These are phyloP conservation scores for Diplodus sargus DNA, from an alignment of 2,797 vertebrate species.

Conservation along the genomic window DNA sequence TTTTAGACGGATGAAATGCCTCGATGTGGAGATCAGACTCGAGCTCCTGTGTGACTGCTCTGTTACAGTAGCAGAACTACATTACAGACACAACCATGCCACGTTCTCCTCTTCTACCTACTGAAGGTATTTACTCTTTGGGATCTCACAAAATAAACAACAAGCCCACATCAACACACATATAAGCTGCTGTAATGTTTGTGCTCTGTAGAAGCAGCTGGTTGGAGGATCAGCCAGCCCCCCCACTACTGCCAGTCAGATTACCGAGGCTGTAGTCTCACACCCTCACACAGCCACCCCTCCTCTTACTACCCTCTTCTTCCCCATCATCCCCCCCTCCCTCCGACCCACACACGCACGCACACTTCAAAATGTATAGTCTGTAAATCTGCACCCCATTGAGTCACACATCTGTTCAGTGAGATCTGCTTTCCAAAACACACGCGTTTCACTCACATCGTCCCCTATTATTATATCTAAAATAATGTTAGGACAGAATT, in stretches of 20 bases:
- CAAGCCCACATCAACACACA: slow-evolving; percentile 33
- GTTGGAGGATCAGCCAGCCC: slow-evolving; percentile 71
- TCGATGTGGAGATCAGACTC: slow-evolving; percentile 14
- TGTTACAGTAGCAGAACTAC: not conserved
- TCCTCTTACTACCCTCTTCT: slow-evolving; percentile 22
- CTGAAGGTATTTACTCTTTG: slow-evolving; percentile 33
- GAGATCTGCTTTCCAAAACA: slow-evolving; percentile 45
- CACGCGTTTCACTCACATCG: not conserved
- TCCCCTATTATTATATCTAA: not conserved
- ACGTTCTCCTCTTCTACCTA: not conserved
- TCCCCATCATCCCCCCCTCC: slow-evolving; percentile 4
- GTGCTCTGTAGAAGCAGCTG: slow-evolving; percentile 71
- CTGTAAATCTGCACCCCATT: slow-evolving; percentile 76
- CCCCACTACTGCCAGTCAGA: slow-evolving; percentile 67
- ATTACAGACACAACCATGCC: not conserved
- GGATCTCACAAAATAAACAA: slow-evolving; percentile 46
- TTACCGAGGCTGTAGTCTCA: slow-evolving; percentile 68
- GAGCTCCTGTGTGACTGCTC: not conserved
- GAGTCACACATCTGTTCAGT: slow-evolving; percentile 74
- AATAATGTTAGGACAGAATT: not conserved
- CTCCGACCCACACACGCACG: slow-evolving; percentile 1
- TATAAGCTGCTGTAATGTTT: slow-evolving; percentile 27
- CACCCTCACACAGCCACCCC: slow-evolving; percentile 32
- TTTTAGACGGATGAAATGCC: slow-evolving; percentile 10
- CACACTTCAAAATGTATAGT: slow-evolving; percentile 65